These are phyloP conservation scores for Drosophila birchii DNA, from an alignment of 2,888 invertebrate genomes.

Conservation along the genomic window DNA sequence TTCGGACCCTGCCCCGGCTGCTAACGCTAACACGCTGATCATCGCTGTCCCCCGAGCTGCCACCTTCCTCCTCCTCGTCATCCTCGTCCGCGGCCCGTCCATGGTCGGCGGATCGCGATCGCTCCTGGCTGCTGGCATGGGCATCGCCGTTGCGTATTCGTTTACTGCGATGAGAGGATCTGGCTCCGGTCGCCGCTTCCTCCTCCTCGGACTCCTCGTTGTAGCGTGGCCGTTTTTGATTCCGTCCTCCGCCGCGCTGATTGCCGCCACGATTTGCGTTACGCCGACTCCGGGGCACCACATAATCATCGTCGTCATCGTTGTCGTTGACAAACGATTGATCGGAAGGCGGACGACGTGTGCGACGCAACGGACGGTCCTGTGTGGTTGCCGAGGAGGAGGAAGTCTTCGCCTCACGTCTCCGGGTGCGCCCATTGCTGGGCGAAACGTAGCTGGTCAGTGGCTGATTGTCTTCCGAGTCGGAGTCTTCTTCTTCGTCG, in stretches of 20 bases:
- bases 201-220: constrained; percentile 87
- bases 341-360: constrained; percentile 57
- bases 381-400: constrained; percentile 49
- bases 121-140: constrained; percentile 59
- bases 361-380: constrained; percentile 52
- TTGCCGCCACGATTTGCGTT: constrained; percentile 65
- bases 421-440: constrained; percentile 57
- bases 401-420: constrained; percentile 57
- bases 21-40: constrained; percentile 87
- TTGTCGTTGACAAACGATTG: constrained; percentile 72
- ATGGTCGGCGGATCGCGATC: constrained; percentile 24
- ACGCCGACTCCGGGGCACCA: constrained; percentile 58
- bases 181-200: constrained; percentile 73
- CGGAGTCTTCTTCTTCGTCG: constrained; percentile 66
- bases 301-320: constrained; percentile 80
- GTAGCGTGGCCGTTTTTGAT: constrained; percentile 86
- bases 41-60: constrained; percentile 48
- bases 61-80: not conserved
- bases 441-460: constrained; percentile 84
- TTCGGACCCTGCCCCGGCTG: constrained; percentile 93
- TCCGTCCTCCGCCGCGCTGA: constrained; percentile 79
- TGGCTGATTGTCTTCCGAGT: constrained; percentile 84
- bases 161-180: constrained; percentile 50
- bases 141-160: constrained; percentile 65
- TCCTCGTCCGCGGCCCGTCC: constrained; percentile 3